Conservation (phyloP, 2,888 invertebrate species). For the Eupithecia vulgata region DNA sequence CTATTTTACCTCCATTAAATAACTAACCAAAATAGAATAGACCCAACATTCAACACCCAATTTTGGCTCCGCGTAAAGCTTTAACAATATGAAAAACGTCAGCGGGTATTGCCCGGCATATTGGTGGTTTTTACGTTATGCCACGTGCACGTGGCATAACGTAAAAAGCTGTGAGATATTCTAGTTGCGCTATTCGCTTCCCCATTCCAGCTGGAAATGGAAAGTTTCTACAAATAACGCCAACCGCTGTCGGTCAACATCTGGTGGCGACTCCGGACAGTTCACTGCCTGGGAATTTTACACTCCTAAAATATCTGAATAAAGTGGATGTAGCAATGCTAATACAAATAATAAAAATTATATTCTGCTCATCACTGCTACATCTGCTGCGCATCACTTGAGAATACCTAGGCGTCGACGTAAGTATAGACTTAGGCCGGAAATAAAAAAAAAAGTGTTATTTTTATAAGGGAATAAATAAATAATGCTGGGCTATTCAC, state of each 20-base stretch:
- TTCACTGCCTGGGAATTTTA: not conserved
- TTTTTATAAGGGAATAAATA: too few species aligned
- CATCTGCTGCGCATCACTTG: too few species aligned
- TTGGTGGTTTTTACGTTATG: too few species aligned
- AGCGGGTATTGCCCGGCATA: not conserved
- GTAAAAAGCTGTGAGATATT: not conserved
- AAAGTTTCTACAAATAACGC: conserved; percentile 5
- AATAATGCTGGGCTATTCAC: too few species aligned
- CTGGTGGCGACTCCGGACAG: not conserved
- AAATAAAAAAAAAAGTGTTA: too few species aligned
- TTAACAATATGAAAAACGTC: not conserved
- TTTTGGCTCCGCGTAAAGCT: not conserved
- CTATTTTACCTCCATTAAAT: not conserved
- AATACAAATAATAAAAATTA: too few species aligned
- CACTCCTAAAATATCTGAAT: not conserved
- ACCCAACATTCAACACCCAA: conserved; percentile 2
- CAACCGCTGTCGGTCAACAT: not conserved
- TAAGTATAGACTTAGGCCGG: too few species aligned
- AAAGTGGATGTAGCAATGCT: too few species aligned
- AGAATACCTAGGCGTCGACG: too few species aligned
- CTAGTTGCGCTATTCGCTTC: conserved; percentile 1
- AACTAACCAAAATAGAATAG: not conserved
- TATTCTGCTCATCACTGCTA: too few species aligned
- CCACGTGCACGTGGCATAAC: not conserved
- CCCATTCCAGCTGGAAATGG: not conserved